Evolutionary conservation across 2,888 invertebrate species (phyloP).

Genomic region (Hesperia comma): DNA sequence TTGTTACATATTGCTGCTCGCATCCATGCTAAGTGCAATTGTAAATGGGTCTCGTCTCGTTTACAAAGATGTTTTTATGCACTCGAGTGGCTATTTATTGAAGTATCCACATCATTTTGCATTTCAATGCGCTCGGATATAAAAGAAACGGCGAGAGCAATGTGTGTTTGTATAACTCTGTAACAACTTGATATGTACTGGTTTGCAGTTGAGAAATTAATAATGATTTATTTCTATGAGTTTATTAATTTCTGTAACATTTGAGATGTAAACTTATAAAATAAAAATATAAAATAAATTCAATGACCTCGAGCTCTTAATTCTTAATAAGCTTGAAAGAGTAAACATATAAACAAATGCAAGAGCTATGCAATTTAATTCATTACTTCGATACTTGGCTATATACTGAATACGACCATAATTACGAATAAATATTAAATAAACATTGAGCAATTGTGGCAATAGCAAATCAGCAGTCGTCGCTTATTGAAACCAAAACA

Average conservation of each 20-base stretch:
- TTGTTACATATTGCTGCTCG: slow-evolving; percentile 56
- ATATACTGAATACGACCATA: neutral
- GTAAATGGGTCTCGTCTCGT: slow-evolving; percentile 75
- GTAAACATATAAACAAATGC: no score
- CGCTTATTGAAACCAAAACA: slow-evolving; percentile 28
- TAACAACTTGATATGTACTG: slow-evolving; percentile 1
- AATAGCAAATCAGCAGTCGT: neutral
- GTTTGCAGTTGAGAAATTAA: neutral
- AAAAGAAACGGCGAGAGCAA: slow-evolving; percentile 31
- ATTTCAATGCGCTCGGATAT: slow-evolving; percentile 43
- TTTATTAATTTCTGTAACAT: no score
- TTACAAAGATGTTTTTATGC: slow-evolving; percentile 74
- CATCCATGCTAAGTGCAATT: slow-evolving; percentile 72
- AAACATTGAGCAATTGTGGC: neutral
- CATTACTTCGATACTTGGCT: neutral
- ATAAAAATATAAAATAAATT: no score
- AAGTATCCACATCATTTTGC: slow-evolving; percentile 56
- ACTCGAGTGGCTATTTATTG: slow-evolving; percentile 65
- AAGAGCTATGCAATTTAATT: no score
- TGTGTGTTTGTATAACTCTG: slow-evolving; percentile 22
- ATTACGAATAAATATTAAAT: neutral
- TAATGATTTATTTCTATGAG: neutral
- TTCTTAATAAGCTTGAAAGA: no score
- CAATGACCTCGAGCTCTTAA: no score
- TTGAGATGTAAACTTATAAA: no score